These are phyloP conservation scores for Ooceraea biroi DNA, from an alignment of 1,140 invertebrate species.

Conservation along the genomic window DNA sequence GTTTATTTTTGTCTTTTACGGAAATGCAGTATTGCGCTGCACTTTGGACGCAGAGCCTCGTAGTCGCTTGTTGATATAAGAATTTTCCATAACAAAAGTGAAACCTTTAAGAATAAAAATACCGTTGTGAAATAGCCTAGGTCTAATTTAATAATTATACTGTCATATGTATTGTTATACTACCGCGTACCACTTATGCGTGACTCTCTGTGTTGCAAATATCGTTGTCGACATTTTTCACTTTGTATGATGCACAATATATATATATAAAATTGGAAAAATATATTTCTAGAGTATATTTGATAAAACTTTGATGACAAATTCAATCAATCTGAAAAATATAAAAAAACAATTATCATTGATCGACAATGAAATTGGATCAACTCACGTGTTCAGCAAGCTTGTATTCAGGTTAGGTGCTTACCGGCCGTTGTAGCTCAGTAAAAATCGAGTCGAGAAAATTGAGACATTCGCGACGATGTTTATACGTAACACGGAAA, in stretches of 20 bases:
- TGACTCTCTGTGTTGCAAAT: background rate
- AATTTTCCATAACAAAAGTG: background rate
- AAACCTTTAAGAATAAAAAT: conserved; percentile 14
- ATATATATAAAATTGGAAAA: background rate
- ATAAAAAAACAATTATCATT: background rate
- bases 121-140: background rate
- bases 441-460: background rate
- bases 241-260: background rate
- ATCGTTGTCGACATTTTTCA: conserved; percentile 23
- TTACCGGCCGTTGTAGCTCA: background rate
- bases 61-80: conserved; percentile 9
- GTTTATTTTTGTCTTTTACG: conserved; percentile 13
- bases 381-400: background rate
- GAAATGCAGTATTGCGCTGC: conserved; percentile 3
- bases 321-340: background rate
- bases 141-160: too few species aligned
- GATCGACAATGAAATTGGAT: background rate
- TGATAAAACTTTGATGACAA: background rate
- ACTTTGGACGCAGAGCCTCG: background rate
- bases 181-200: conserved; percentile 23
- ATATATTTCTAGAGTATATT: background rate
- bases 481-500: background rate
- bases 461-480: background rate
- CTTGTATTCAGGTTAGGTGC: background rate
- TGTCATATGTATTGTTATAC: background rate